Evolutionary conservation across 1,140 invertebrate species (phyloP).

Genomic region (Psix sp.): DNA sequence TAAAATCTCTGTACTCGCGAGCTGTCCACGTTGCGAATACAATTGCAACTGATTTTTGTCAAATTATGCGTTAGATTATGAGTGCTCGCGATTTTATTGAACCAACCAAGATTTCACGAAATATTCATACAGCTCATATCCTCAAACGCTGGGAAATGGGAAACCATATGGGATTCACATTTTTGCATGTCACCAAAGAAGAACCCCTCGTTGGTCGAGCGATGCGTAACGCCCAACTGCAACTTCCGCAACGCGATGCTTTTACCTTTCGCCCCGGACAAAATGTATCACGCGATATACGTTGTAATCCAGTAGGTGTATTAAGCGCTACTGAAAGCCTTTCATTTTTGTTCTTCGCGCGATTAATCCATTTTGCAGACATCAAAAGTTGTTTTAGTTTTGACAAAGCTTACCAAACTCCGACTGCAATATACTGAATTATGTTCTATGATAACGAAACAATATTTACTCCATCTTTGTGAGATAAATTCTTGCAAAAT

Average conservation of each 20-base stretch:
- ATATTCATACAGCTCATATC: conserved; percentile 21
- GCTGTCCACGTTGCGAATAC: too few relatives aligned
- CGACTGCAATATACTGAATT: not conserved
- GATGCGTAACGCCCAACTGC: conserved; percentile 45
- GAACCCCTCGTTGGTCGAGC: conserved; percentile 20
- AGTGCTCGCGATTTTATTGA: too few relatives aligned
- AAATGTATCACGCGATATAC: conserved; percentile 47
- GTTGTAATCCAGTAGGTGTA: conserved; percentile 35
- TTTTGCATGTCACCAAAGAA: conserved; percentile 11
- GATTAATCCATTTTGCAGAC: conserved; percentile 32
- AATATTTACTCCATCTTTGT: too few relatives aligned
- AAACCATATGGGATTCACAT: conserved; percentile 9
- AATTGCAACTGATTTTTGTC: too few relatives aligned
- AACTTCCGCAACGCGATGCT: conserved; percentile 41
- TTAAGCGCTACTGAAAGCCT: conserved; percentile 42
- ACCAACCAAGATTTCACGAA: too few relatives aligned
- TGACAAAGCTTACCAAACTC: conserved; percentile 3
- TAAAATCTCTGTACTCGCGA: too few relatives aligned
- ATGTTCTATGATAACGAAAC: too few relatives aligned
- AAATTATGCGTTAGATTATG: too few relatives aligned
- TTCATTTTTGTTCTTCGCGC: conserved; percentile 33
- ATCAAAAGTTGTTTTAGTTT: conserved; percentile 21
- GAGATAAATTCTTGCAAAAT: too few relatives aligned
- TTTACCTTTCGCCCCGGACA: conserved; percentile 28
- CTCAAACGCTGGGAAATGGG: conserved; percentile 22